A percentile compares a stretch with the other conserved stretches of the same genome.
Evolutionary conservation across 2,113 vertebrate species (phyloP).

Genomic region (Caretta caretta): DNA sequence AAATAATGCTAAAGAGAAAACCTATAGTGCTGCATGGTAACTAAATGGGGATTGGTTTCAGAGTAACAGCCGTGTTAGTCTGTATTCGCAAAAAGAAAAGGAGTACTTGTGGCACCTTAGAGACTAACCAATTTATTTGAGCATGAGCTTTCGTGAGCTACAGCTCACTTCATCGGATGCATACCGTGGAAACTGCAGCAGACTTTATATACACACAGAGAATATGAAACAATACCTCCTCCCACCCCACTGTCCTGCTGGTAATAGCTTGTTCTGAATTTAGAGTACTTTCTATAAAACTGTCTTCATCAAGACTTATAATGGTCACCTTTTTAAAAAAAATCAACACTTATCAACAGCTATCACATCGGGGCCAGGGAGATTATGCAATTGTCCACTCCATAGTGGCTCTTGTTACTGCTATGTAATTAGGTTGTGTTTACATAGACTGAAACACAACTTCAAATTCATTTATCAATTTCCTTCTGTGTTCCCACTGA

Average conservation of each 20-base stretch:
- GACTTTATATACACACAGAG: no score
- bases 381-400: neutral
- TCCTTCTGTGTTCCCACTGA: neutral
- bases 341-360: neutral
- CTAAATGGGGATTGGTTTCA: neutral
- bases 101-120: no score
- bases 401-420: neutral
- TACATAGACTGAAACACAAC: neutral
- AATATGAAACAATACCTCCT: no score
- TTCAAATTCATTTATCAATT: slow-evolving; percentile 11
- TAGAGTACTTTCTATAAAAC: neutral
- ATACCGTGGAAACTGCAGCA: no score
- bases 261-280: neutral
- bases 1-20: slow-evolving; percentile 36
- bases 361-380: neutral
- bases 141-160: no score
- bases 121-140: no score
- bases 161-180: neutral
- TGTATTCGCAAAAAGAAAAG: no score
- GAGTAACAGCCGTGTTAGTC: no score
- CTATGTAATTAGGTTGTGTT: neutral
- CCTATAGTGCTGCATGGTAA: slow-evolving; percentile 4
- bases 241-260: no score
- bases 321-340: neutral
- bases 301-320: neutral